A percentile compares a stretch with the other conserved stretches of the same genome.
These are phyloP conservation scores for Philotrypesis tridentata DNA, from an alignment of 1,140 invertebrate genomes.

Conservation along the genomic window DNA sequence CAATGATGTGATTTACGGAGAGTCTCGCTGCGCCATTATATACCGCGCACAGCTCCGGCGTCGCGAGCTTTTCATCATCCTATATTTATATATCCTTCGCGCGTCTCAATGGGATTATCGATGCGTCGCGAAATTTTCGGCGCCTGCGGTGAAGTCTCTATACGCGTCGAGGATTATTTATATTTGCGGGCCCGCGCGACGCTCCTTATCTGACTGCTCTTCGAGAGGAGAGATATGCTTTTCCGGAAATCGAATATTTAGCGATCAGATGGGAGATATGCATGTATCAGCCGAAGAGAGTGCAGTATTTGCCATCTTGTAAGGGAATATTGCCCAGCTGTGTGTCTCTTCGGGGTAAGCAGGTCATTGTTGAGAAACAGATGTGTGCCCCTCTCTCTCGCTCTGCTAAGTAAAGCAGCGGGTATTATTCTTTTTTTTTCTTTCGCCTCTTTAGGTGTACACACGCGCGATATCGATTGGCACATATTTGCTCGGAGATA, in stretches of 20 bases:
- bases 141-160: background rate
- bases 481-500: background rate
- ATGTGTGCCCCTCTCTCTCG: too few relatives aligned
- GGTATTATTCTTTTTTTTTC: background rate
- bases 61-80: constrained; percentile 25
- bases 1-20: constrained; percentile 46
- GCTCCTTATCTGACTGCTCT: background rate
- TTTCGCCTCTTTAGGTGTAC: too few relatives aligned
- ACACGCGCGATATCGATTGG: background rate
- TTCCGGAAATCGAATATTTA: background rate
- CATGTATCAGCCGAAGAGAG: too few relatives aligned
- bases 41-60: constrained; percentile 10
- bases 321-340: too few relatives aligned
- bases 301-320: background rate
- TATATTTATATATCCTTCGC: too few relatives aligned
- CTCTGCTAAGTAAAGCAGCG: background rate
- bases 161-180: background rate
- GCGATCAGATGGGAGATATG: background rate
- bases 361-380: background rate
- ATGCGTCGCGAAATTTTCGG: constrained; percentile 32
- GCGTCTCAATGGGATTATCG: background rate
- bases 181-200: background rate
- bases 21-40: background rate
- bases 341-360: background rate
- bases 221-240: background rate